Evolutionary conservation across 2,113 vertebrate genomes (phyloP).

Genomic region (Alexandromys fortis): DNA sequence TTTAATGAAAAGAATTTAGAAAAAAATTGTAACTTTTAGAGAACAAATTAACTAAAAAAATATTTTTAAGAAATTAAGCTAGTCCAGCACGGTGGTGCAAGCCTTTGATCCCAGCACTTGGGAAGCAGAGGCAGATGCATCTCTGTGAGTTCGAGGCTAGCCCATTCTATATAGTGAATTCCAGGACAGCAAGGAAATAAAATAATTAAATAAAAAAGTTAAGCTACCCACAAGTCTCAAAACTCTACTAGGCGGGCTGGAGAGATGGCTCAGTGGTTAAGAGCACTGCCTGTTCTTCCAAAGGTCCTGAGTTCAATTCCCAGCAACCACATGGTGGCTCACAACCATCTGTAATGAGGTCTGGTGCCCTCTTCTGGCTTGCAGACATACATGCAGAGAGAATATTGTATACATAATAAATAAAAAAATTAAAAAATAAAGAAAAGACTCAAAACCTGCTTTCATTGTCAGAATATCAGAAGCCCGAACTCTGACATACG

Average conservation of each 20-base stretch:
- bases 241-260: not conserved
- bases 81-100: not conserved
- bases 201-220: not conserved
- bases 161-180: not conserved
- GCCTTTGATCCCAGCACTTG: not conserved
- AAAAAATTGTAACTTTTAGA: not conserved
- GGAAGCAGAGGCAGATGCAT: not conserved
- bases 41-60: slow-evolving; percentile 6
- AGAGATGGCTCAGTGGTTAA: too few species aligned
- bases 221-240: not conserved
- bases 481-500: too few species aligned
- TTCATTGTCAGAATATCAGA: too few species aligned
- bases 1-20: slow-evolving; percentile 7
- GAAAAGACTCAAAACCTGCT: too few species aligned
- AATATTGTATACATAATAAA: too few species aligned
- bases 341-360: too few species aligned
- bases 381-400: too few species aligned
- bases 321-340: too few species aligned
- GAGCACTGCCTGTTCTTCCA: too few species aligned
- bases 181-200: not conserved
- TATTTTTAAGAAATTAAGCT: not conserved
- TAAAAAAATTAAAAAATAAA: too few species aligned
- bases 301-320: too few species aligned
- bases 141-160: not conserved
- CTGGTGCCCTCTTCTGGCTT: too few species aligned